Base-by-base conservation (phyloP, 1,140 invertebrate species). In the Hestina assimilis region DNA sequence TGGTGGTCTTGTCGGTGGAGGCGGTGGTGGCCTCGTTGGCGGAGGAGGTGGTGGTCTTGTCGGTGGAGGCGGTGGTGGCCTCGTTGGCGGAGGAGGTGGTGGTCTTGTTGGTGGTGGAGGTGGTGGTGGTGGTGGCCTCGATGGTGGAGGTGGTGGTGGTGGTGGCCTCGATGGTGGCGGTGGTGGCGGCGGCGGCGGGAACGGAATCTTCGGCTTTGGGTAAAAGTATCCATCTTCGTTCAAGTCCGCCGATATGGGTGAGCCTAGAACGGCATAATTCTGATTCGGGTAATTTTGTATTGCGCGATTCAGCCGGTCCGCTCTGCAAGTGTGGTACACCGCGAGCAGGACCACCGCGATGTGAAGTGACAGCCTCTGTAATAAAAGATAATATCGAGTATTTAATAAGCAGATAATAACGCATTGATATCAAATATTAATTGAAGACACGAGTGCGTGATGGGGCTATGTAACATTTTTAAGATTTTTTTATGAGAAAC, bases 361-460 rank as follows among this genome's bases (percentile, higher is more conserved):
- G 55, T 83, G 81, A 75, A 87, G 76, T 79, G 82, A 84, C 64
- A 84, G 74, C 79, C 82, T 87, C 84, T 87, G 84, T 3, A 79
- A 79, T 14, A 31, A 11, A 63, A 35, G 40, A 19, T 11, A 33
- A 33, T 19, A 47, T n/a, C n/a, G n/a, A n/a, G n/a, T n/a, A n/a
- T n/a, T n/a, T n/a, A n/a, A n/a, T n/a, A n/a, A n/a, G n/a, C n/a
- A n/a, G n/a, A n/a, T n/a, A n/a, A n/a, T n/a, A n/a, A n/a, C n/a
- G n/a, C n/a, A n/a, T n/a, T n/a, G n/a, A n/a, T n/a, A n/a, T n/a
- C n/a, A n/a, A n/a, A n/a, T n/a, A n/a, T n/a, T n/a, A n/a, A n/a
- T n/a, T n/a, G n/a, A n/a, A n/a, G n/a, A n/a, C n/a, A n/a, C n/a
- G n/a, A n/a, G n/a, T n/a, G n/a, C n/a, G n/a, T n/a, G n/a, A n/a